Percentiles rank a stretch among this genome's conserved stretches.
Evolutionary conservation across 2,113 vertebrate genomes (phyloP).

Genomic region (Rhagologus leucostigma): DNA sequence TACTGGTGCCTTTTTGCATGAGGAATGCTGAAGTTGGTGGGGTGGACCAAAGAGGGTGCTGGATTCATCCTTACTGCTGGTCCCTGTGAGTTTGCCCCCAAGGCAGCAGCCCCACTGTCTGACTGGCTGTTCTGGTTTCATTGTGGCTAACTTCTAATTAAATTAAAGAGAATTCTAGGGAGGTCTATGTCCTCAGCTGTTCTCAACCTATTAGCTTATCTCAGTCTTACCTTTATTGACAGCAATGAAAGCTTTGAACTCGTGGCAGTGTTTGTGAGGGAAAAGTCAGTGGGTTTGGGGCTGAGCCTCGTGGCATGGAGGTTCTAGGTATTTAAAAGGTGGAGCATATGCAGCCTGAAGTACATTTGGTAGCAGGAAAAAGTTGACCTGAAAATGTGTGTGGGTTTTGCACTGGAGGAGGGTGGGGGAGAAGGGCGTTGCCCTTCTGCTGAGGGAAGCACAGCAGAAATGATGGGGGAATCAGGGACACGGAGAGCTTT

Average conservation of each 20-base stretch:
- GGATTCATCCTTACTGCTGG: neutral
- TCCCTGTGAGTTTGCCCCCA: neutral
- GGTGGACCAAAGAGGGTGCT: neutral
- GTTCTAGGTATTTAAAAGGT: neutral
- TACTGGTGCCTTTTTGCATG: neutral
- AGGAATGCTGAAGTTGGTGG: neutral
- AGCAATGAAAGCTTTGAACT: neutral
- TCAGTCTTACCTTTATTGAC: neutral
- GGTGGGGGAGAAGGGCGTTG: neutral
- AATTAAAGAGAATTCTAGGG: neutral
- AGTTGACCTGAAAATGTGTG: neutral
- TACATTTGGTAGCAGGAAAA: neutral
- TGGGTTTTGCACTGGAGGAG: neutral
- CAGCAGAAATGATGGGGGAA: neutral
- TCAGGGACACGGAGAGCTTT: neutral
- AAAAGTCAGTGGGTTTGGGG: neutral
- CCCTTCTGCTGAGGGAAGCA: neutral
- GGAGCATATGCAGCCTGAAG: neutral
- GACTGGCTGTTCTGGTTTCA: neutral
- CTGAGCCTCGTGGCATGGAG: neutral
- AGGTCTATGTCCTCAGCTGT: neutral
- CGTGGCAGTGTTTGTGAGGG: neutral
- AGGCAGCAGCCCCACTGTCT: neutral
- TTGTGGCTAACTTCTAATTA: neutral
- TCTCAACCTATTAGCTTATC: neutral